These are phyloP conservation scores for Drosophila bocki DNA, from an alignment of 1,140 invertebrate species.

Conservation along the genomic window DNA sequence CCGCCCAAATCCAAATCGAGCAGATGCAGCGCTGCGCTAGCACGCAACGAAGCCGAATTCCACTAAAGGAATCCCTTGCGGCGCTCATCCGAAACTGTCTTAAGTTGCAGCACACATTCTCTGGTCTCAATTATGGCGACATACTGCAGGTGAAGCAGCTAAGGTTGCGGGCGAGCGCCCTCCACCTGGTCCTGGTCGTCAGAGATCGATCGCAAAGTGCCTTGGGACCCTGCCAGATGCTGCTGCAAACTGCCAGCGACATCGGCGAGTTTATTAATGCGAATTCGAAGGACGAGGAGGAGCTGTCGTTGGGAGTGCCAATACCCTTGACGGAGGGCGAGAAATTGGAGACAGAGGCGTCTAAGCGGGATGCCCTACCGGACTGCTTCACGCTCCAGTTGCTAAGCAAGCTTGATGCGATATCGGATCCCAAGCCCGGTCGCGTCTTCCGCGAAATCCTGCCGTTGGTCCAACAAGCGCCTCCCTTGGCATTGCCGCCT, in stretches of 20 bases:
- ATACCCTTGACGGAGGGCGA: not conserved
- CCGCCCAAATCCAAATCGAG: constrained; percentile 87
- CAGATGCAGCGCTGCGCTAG: constrained; percentile 79
- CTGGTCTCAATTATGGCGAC: constrained; percentile 91
- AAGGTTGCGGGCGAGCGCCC: constrained; percentile 92
- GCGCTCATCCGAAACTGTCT: constrained; percentile 90
- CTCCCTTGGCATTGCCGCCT: constrained; percentile 87
- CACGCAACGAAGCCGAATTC: constrained; percentile 71
- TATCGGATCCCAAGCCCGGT: constrained; percentile 94
- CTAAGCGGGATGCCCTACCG: constrained; percentile 67
- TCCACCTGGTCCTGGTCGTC: constrained; percentile 91
- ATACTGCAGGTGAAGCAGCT: constrained; percentile 92
- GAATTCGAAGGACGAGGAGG: constrained; percentile 40
- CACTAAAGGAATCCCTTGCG: constrained; percentile 83
- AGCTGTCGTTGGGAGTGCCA: constrained; percentile 9
- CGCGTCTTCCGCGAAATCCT: constrained; percentile 92
- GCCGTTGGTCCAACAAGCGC: constrained; percentile 90
- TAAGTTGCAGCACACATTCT: constrained; percentile 93
- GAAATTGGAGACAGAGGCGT: not conserved
- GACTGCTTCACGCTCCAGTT: constrained; percentile 93
- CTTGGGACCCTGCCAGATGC: constrained; percentile 86
- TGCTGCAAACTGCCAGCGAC: constrained; percentile 79
- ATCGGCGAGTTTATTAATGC: constrained; percentile 85
- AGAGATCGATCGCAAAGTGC: constrained; percentile 86
- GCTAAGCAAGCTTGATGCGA: constrained; percentile 90